Percentiles rank a stretch among this genome's conserved stretches.
Evolutionary conservation across 1,140 invertebrate genomes (phyloP).

Genomic region (Penaeus chinensis): DNA sequence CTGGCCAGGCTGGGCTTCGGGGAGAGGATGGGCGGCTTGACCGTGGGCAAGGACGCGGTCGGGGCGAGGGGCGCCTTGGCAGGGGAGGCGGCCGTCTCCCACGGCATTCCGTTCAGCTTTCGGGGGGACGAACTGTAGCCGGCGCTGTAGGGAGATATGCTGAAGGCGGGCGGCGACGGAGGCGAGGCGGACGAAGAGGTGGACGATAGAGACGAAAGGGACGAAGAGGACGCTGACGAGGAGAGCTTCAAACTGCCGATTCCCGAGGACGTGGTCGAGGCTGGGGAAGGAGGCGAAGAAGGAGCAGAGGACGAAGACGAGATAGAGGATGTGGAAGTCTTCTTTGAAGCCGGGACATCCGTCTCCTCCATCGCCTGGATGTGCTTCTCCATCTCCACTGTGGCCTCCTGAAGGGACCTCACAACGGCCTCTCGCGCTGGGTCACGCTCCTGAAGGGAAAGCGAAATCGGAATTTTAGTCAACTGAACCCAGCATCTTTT

Average conservation of each 20-base stretch:
- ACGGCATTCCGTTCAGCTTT: constrained; percentile 17
- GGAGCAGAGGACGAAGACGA: constrained; percentile 10
- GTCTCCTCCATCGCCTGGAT: constrained; percentile 59
- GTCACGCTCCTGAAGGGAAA: constrained; percentile 35
- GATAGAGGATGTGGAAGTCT: neutral
- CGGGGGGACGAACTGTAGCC: neutral
- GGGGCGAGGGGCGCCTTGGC: neutral
- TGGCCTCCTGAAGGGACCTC: constrained; percentile 60
- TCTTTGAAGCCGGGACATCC: neutral
- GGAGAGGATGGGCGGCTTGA: constrained; percentile 25
- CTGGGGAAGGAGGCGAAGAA: neutral
- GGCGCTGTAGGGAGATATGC: constrained; percentile 27
- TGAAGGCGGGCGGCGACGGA: constrained; percentile 45
- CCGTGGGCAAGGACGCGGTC: neutral
- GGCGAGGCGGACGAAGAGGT: constrained; percentile 24
- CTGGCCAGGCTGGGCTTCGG: neutral
- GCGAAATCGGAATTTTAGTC: neutral
- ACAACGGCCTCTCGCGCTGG: constrained; percentile 59
- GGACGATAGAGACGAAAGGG: constrained; percentile 27
- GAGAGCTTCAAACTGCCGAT: constrained; percentile 28
- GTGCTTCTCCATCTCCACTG: constrained; percentile 61
- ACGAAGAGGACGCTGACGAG: constrained; percentile 30
- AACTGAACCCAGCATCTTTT: too few relatives aligned
- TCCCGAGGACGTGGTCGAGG: constrained; percentile 22
- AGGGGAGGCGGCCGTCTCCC: constrained; percentile 20